Evolutionary conservation across 2,113 vertebrate genomes (phyloP).

Genomic region (Siniperca knerii): DNA sequence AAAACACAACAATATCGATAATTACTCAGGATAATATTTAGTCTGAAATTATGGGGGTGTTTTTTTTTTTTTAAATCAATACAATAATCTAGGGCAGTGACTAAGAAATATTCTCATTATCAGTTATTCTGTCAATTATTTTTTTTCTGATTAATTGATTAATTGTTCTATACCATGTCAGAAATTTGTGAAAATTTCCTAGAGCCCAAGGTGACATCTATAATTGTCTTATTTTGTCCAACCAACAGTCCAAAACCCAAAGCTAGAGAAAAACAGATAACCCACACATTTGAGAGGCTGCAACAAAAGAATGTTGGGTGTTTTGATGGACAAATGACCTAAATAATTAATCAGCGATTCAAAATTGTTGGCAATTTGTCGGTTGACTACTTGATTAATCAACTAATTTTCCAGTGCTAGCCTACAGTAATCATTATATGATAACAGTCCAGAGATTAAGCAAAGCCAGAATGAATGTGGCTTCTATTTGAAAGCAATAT

Average conservation of each 20-base stretch:
- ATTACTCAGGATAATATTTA: too few relatives aligned
- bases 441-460: not conserved
- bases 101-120: not conserved
- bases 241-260: not conserved
- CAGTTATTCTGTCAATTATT: not conserved
- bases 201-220: not conserved
- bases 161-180: not conserved
- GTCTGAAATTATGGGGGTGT: not conserved
- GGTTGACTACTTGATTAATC: not conserved
- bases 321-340: not conserved
- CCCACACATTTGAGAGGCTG: not conserved
- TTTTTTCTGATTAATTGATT: not conserved
- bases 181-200: not conserved
- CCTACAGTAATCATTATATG: too few relatives aligned
- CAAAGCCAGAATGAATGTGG: not conserved
- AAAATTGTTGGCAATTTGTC: not conserved
- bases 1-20: not conserved
- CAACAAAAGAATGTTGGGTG: not conserved
- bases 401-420: too few relatives aligned
- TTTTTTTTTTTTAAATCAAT: too few relatives aligned
- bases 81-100: not conserved
- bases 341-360: not conserved
- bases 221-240: not conserved
- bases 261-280: not conserved
- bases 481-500: not conserved